A percentile compares a stretch with the other conserved stretches of the same genome.
Conservation (phyloP, 2,888 invertebrate species). For the Elegia similella region DNA sequence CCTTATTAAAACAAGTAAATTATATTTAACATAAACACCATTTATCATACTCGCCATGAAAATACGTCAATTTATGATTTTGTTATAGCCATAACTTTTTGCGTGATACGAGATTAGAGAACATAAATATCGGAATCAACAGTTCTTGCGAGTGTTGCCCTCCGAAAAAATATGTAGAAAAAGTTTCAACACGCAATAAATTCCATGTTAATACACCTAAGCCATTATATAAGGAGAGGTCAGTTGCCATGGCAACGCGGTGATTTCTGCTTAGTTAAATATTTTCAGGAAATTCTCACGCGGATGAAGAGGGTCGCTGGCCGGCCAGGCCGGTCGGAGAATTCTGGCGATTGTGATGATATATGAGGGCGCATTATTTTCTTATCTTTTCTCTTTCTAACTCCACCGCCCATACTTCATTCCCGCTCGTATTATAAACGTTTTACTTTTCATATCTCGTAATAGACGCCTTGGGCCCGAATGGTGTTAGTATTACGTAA, state of each 20-base stretch:
- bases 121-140: conserved; percentile 14
- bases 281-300: conserved; percentile 63
- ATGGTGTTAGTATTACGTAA: conserved; percentile 69
- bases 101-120: background rate
- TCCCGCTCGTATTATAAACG: conserved; percentile 72
- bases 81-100: conserved; percentile 5
- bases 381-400: conserved; percentile 80
- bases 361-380: conserved; percentile 80
- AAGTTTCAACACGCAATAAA: conserved; percentile 25
- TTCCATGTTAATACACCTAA: conserved; percentile 35
- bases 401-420: conserved; percentile 77
- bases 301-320: conserved; percentile 71
- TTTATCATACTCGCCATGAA: background rate
- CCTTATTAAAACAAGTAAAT: background rate
- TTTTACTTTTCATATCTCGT: conserved; percentile 75
- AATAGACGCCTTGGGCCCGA: conserved; percentile 60
- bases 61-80: conserved; percentile 9
- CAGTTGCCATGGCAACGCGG: conserved; percentile 36
- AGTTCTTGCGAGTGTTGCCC: conserved; percentile 7
- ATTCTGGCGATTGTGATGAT: conserved; percentile 79
- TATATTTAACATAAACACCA: conserved; percentile 2
- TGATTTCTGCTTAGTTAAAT: conserved; percentile 63
- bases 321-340: conserved; percentile 61
- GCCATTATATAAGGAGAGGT: conserved; percentile 38
- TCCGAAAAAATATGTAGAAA: conserved; percentile 9